Evolutionary conservation across 2,888 invertebrate genomes (phyloP), one percentile per base, ranked within the genome.

Genomic region (Harpalus rufipes): DNA sequence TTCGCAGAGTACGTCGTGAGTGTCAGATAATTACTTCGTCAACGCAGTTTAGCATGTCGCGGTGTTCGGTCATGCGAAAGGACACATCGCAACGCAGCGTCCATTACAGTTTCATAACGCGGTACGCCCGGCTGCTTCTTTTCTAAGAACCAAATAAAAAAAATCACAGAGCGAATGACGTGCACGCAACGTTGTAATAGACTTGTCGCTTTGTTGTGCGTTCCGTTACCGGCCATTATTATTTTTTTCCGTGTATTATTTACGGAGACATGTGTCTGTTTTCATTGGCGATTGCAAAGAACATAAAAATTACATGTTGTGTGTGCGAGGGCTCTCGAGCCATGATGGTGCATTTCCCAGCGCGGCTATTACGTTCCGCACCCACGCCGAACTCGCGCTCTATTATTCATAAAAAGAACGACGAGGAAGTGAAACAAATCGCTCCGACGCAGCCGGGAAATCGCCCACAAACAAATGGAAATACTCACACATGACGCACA

Each of bases 141-240:
- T 83, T 83, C 83, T 74, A 61, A 76, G 81, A 81, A 81, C 81
- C 59, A 16, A 83, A 82, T 74, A 83, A 83, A 76, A 21, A 83
- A 61, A 83, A 83, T 83, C 83, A 83, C 76, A 83, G 74, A 61
- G 41, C 81, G 59, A 72, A 74, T 65, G 78, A 84, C 84, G 65
- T 78, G 78, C 84, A 84, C 84, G 84, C 84, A 84, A 84, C 78
- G 56, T 51, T 78, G 44, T 84, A 84, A 84, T 84, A 84, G 84
- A 84, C 84, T 84, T 84, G 84, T 84, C 78, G 84, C 84, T 84
- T 84, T 83, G 83, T 78, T 84, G 84, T 84, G 84, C 84, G 84
- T 84, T 84, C 65, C 63, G 84, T 84, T 84, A 65, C 63, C 84
- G 84, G 78, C 65, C 76, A 84, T 84, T 84, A 84, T 84, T 63